phyloP scores from a whole-genome alignment of 2,113 vertebrate species.

The Triplophysa siluroides region DNA sequence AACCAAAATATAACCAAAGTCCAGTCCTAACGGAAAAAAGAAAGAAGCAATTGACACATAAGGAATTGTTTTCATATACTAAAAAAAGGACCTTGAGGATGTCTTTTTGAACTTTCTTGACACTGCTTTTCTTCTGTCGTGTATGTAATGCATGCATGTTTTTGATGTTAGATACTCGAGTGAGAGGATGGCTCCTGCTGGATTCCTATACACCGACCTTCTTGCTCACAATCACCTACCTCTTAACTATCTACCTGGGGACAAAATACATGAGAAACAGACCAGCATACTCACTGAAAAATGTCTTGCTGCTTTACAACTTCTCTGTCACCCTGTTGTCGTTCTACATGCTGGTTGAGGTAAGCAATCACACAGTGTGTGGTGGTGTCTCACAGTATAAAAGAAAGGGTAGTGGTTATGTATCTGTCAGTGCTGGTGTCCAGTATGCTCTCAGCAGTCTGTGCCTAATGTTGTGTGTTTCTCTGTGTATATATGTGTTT shows the following conservation, averaged over 20 bases:
- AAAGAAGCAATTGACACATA: too few species aligned
- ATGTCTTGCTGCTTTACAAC: slow-evolving; percentile 81
- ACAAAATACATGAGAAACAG: slow-evolving; percentile 81
- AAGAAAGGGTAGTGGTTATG: neutral
- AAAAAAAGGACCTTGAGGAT: too few species aligned
- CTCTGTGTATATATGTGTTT: slow-evolving; percentile 32
- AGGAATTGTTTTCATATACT: too few species aligned
- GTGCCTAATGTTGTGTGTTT: neutral
- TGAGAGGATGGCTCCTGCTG: slow-evolving; percentile 86
- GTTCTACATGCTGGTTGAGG: slow-evolving; percentile 85
- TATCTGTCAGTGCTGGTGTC: neutral
- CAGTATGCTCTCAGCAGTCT: neutral
- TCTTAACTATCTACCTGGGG: slow-evolving; percentile 81
- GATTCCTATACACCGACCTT: slow-evolving; percentile 86
- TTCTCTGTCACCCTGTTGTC: slow-evolving; percentile 83
- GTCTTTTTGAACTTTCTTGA: too few species aligned
- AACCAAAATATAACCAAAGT: too few species aligned
- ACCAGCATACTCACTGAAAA: slow-evolving; percentile 79
- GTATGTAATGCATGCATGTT: neutral
- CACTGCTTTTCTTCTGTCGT: too few species aligned
- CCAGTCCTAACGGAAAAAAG: too few species aligned
- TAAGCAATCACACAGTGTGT: slow-evolving; percentile 59
- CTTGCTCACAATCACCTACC: slow-evolving; percentile 76
- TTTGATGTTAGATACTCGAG: slow-evolving; percentile 75
- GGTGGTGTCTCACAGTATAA: neutral